Conservation (phyloP, 2,888 invertebrate species). For the Phymatocera aterrima region DNA sequence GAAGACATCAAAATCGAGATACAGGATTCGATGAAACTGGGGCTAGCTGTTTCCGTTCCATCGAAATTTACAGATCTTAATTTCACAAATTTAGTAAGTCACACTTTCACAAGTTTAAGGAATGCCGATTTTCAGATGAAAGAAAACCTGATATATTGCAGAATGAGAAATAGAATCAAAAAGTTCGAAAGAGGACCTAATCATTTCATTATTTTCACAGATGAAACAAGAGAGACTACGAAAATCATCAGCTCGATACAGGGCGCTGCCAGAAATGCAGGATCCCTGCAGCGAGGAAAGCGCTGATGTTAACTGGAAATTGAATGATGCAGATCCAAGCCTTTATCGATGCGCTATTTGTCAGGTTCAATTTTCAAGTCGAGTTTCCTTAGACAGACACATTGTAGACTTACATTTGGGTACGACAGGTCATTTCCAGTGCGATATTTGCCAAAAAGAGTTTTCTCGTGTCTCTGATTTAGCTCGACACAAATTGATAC, state of each 20-base stretch:
- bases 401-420: constrained; percentile 26
- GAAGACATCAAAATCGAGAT: background rate
- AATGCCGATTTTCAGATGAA: background rate
- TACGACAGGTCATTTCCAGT: constrained; percentile 22
- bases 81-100: constrained; percentile 22
- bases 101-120: background rate
- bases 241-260: constrained; percentile 12
- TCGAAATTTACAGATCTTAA: background rate
- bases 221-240: background rate
- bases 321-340: background rate
- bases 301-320: constrained; percentile 7
- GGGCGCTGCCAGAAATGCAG: background rate
- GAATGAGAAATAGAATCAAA: background rate
- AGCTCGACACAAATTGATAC: constrained; percentile 32
- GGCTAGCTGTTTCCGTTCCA: background rate
- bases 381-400: constrained; percentile 31
- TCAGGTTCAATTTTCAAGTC: constrained; percentile 22
- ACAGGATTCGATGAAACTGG: background rate
- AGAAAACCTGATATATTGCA: background rate
- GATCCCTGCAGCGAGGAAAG: background rate
- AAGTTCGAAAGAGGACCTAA: background rate
- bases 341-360: constrained; percentile 17
- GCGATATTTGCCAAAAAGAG: constrained; percentile 33
- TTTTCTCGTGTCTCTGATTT: constrained; percentile 24
- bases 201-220: background rate